Evolutionary conservation across 2,113 vertebrate genomes (phyloP), one percentile per base, ranked within the genome.

Genomic region (Muntiacus muntjak): DNA sequence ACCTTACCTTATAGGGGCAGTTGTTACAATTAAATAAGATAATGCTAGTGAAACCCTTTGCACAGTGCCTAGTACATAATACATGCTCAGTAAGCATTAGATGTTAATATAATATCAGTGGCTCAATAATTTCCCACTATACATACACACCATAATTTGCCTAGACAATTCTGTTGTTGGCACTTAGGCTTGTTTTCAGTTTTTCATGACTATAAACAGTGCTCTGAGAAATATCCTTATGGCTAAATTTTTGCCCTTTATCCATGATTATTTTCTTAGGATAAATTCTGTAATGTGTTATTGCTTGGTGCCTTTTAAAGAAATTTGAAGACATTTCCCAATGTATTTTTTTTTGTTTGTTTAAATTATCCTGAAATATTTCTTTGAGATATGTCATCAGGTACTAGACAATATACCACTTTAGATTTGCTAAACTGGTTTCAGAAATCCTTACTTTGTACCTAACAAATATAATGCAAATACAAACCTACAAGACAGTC

Each of bases 311-410:
- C 33, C 10, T 88, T 83, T 83, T 97, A 83, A 55, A 78, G 91
- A 82, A 74, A n/a, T 54, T 28, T 62, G 25, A 81, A 90, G 36
- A 47, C 3, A 28, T 76, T 95, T 90, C 25, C 15, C 11, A 82
- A 76, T 67, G 47, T n/a, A 58, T 82, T 33, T 93, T 23, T 71
- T 2, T 58, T 74, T 23, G 67, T 36, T 83, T 95, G 10, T 86
- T 92, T 96, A 76, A 87, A 36, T 90, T 62, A 71, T 55, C n/a
- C n/a, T 94, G 67, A 85, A 43, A 47, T 84, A 85, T 96, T 91
- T 86, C 64, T 86, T 94, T 87, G 43, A 82, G 21, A 62, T 36
- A 25, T 25, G 5, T 55, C 87, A 87, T 87, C 64, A 55, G 15
- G 23, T 84, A 82, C n/a, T 85, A 88, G 47, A 36, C 33, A 86